These are phyloP conservation scores for Palythoa heliodiscus DNA, from an alignment of 92 coral and sea anemone species.

Conservation along the genomic window DNA sequence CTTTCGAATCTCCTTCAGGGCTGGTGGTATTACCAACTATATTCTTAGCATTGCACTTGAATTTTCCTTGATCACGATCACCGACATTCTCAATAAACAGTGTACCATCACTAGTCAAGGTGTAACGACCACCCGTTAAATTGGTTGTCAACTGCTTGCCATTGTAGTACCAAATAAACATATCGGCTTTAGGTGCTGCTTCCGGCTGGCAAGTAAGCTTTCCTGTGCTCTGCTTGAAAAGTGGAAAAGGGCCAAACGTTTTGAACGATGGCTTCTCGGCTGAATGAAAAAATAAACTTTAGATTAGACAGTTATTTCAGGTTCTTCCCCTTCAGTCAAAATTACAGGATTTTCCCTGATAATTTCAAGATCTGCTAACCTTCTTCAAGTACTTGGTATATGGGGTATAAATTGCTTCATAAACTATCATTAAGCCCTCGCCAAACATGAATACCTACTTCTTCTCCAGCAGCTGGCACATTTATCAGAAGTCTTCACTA, in stretches of 20 bases:
- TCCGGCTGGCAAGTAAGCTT: slow-evolving; percentile 68
- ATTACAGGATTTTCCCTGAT: too few species aligned
- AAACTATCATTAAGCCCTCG: too few species aligned
- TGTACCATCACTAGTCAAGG: slow-evolving; percentile 29
- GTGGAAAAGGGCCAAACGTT: slow-evolving; percentile 73
- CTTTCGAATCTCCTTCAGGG: too few species aligned
- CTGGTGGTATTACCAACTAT: slow-evolving; percentile 39
- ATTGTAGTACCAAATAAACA: slow-evolving; percentile 27
- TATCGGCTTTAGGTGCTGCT: slow-evolving; percentile 74
- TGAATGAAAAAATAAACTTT: slow-evolving; percentile 16
- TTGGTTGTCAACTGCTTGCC: not conserved
- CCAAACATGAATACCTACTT: too few species aligned
- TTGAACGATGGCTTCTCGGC: slow-evolving; percentile 68
- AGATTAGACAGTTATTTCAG: too few species aligned
- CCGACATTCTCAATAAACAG: slow-evolving; percentile 48
- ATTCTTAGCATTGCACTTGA: slow-evolving; percentile 45
- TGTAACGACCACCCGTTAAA: slow-evolving; percentile 21
- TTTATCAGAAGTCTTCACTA: too few species aligned
- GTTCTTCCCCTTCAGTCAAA: too few species aligned
- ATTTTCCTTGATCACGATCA: slow-evolving; percentile 54
- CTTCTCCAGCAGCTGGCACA: too few species aligned
- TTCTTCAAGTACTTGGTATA: too few species aligned
- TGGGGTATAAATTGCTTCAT: too few species aligned
- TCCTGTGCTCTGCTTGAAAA: slow-evolving; percentile 66
- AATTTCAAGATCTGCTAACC: not conserved